Conservation (phyloP, 2,888 invertebrate species). For the Carabus problematicus region DNA sequence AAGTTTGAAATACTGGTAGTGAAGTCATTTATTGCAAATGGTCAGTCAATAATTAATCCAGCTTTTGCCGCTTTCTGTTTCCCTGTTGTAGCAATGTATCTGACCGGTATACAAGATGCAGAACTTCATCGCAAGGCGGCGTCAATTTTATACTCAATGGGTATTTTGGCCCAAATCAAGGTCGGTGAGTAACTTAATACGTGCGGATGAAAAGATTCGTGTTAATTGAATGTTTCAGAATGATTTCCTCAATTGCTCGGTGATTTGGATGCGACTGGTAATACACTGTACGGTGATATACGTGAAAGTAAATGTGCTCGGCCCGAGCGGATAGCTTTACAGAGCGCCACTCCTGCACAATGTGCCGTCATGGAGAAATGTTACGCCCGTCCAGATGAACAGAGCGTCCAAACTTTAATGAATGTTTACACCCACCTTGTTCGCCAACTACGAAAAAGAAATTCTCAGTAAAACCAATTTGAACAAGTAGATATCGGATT, state of each 20-base stretch:
- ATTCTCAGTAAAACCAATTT: conserved; percentile 80
- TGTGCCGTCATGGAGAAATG: conserved; percentile 75
- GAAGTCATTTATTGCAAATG: too few relatives aligned
- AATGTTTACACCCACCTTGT: conserved; percentile 80
- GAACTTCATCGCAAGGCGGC: conserved; percentile 86
- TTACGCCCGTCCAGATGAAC: conserved; percentile 71
- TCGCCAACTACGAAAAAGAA: conserved; percentile 82
- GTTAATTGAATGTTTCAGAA: conserved; percentile 63
- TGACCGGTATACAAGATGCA: conserved; percentile 79
- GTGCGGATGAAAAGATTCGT: too few relatives aligned
- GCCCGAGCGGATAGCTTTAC: conserved; percentile 88
- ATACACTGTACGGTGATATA: conserved; percentile 87
- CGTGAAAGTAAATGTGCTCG: conserved; percentile 96
- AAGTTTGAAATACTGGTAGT: too few relatives aligned
- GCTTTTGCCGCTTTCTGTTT: too few relatives aligned
- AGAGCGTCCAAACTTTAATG: conserved; percentile 72
- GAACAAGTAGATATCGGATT: conserved; percentile 83
- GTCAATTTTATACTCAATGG: conserved; percentile 88
- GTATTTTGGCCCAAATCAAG: conserved; percentile 94
- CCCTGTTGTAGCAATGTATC: conserved; percentile 86
- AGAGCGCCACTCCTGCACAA: conserved; percentile 76
- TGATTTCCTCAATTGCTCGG: conserved; percentile 94
- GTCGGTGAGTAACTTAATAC: conserved; percentile 57
- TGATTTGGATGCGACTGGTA: conserved; percentile 84
- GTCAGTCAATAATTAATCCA: conserved; percentile 89